phyloP scores from a whole-genome alignment of 2,888 invertebrate species.

The Papilio elwesi region DNA sequence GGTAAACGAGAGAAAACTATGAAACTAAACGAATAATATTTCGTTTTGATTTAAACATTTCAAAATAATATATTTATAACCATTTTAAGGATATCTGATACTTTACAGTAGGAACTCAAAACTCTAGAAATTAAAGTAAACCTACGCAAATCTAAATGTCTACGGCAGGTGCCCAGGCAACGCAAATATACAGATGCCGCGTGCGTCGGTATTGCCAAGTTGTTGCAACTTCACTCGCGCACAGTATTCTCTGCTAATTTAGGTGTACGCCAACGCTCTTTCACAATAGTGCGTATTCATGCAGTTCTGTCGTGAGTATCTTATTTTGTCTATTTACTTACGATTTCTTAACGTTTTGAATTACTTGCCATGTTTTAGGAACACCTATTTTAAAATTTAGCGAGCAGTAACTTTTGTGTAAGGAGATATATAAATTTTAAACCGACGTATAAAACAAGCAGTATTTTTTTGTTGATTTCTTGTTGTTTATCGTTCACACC shows the following conservation, averaged over 20 bases:
- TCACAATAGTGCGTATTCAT: slow-evolving; percentile 29
- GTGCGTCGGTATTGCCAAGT: slow-evolving; percentile 52
- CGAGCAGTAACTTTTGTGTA: not conserved
- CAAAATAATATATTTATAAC: no score
- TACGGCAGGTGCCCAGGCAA: slow-evolving; percentile 54
- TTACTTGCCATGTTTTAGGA: not conserved
- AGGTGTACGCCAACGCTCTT: slow-evolving; percentile 34
- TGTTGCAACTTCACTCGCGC: slow-evolving; percentile 57
- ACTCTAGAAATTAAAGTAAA: no score
- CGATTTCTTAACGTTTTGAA: not conserved
- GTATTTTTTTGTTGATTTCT: no score
- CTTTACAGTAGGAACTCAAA: no score
- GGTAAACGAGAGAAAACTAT: no score
- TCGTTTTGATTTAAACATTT: no score
- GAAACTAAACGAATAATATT: no score
- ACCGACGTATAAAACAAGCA: no score
- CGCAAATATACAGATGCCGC: slow-evolving; percentile 60
- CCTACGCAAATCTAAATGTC: slow-evolving; percentile 47
- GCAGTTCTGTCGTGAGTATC: not conserved
- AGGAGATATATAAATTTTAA: not conserved
- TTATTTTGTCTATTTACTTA: slow-evolving; percentile 4
- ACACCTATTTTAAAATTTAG: not conserved
- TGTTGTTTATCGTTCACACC: no score
- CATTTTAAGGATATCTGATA: no score
- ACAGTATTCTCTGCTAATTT: slow-evolving; percentile 47